Evolutionary conservation across 2,113 vertebrate genomes (phyloP), one percentile per base, ranked within the genome.

Genomic region (Alethe castanea): DNA sequence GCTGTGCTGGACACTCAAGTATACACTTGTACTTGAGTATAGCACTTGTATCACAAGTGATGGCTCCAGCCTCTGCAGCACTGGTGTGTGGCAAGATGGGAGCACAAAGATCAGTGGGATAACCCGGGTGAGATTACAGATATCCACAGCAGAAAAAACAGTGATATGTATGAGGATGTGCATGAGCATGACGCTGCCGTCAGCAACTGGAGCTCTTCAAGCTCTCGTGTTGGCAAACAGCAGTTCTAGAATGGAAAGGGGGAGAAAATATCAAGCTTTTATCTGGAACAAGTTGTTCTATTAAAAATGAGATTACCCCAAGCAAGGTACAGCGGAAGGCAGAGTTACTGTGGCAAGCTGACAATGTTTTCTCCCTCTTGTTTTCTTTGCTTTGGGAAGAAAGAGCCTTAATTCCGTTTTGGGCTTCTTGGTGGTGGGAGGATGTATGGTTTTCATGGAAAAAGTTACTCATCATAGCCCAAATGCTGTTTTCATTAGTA

Each of bases 401-500:
- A 91, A n/a, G 79, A 56, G 81, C 69, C 28, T 48, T 62, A 52
- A 78, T 74, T 95, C 31, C 0, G 0, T 66, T 62, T 69, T 31
- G 44, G 1, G 2, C 56, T 81, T 45, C 67, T 83, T 69, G 38
- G 50, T 83, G 33, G 86, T 73, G 35, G 92, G 81, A 88, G 76
- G 54, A 66, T 81, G 8, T 70, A 74, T 81, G 80, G 54, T 57
- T 92, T 80, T 88, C 38, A 82, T 95, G 96, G 95, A 95, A 95
- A 93, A 93, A 93, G 80, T 94, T 96, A 83, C 23, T 97, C 82
- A 93, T 61, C 1, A 0, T 81, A 81, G 88, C 69, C 61, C 79
- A 70, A 95, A 50, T 26, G 28, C 47, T 96, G 91, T 93, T 93
- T 86, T 92, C 86, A 88, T 96, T 95, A 97, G 88, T 80, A 73